Percentiles rank a stretch among this genome's conserved stretches.
Evolutionary conservation across 2,113 vertebrate species (phyloP).

Genomic region (Neolamprologus tretocephalus): DNA sequence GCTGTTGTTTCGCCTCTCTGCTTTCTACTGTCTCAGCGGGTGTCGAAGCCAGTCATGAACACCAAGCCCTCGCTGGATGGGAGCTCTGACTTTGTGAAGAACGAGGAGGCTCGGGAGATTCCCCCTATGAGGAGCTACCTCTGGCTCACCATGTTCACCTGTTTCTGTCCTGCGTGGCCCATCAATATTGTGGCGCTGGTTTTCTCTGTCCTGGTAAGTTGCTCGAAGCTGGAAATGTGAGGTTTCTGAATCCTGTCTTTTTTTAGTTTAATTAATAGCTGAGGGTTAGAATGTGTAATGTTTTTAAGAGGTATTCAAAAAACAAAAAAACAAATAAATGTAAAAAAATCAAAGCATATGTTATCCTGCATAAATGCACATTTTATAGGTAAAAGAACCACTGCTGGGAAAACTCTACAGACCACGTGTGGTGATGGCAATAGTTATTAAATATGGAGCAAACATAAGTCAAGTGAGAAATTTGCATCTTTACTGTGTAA

Average conservation of each 20-base stretch:
- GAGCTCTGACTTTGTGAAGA: conserved; percentile 66
- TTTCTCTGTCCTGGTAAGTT: conserved; percentile 83
- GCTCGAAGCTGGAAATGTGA: background rate
- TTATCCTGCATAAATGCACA: background rate
- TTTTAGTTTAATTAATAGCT: background rate
- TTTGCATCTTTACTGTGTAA: background rate
- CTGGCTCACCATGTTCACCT: conserved; percentile 78
- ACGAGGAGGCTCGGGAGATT: conserved; percentile 55
- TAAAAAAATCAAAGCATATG: background rate
- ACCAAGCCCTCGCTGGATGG: conserved; percentile 68
- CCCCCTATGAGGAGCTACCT: conserved; percentile 73
- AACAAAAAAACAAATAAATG: background rate
- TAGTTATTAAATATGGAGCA: background rate
- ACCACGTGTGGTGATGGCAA: background rate
- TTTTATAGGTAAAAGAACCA: background rate
- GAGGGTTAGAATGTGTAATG: background rate
- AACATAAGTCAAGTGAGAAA: background rate
- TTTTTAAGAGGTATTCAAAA: background rate
- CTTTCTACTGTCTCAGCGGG: conserved; percentile 64
- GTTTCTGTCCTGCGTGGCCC: conserved; percentile 83
- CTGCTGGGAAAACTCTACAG: background rate
- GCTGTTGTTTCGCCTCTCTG: background rate
- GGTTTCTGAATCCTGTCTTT: background rate
- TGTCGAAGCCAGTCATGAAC: conserved; percentile 65
- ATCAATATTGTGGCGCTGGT: conserved; percentile 83